A percentile compares a stretch with the other conserved stretches of the same genome.
phyloP scores from a whole-genome alignment of 2,888 invertebrate genomes.

The Latrodectus elegans region DNA sequence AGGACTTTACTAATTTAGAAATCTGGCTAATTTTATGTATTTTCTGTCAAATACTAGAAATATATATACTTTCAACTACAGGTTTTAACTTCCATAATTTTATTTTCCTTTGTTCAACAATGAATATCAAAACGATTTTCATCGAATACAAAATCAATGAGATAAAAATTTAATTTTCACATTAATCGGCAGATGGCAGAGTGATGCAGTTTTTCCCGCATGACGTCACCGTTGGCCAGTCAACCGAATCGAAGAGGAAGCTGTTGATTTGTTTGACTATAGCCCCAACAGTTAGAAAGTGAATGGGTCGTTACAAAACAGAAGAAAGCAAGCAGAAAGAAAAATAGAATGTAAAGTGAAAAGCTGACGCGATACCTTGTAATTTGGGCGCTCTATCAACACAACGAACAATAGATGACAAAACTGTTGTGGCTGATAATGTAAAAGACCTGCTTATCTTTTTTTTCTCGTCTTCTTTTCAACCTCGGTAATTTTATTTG shows the following conservation, averaged over 20 bases:
- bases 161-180: constrained; percentile 2
- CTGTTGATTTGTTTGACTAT: constrained; percentile 59
- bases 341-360: constrained; percentile 39
- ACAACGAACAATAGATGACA: constrained; percentile 57
- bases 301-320: constrained; percentile 25
- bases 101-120: background rate
- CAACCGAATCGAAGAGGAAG: constrained; percentile 60
- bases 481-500: constrained; percentile 49
- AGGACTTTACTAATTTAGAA: too few species aligned
- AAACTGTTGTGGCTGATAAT: constrained; percentile 38
- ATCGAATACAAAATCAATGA: background rate
- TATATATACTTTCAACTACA: background rate
- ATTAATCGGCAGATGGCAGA: constrained; percentile 53
- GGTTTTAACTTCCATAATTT: background rate
- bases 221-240: constrained; percentile 61
- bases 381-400: constrained; percentile 63
- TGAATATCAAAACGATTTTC: background rate
- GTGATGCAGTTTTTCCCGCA: constrained; percentile 3
- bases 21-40: too few species aligned
- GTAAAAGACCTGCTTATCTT: constrained; percentile 17
- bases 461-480: constrained; percentile 12
- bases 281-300: constrained; percentile 57
- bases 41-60: background rate
- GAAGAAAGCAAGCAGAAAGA: background rate
- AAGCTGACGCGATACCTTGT: constrained; percentile 60